Evolutionary conservation across 1,140 invertebrate species (phyloP).

Genomic region (Heliothis virescens): DNA sequence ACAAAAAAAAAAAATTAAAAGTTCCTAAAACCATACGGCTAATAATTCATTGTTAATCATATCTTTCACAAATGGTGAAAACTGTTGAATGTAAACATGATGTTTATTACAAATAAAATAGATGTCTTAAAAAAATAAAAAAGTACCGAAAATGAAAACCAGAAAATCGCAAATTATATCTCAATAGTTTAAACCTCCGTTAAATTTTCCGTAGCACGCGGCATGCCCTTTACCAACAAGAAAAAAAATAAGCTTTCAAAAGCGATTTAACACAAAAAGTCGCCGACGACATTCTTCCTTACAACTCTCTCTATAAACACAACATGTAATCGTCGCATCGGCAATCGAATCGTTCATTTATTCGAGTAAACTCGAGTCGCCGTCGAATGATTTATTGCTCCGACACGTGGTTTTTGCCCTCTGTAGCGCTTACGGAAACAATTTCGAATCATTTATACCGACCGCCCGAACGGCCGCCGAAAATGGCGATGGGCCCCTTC

Average conservation of each 20-base stretch:
- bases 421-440: constrained; percentile 75
- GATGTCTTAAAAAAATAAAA: too few species aligned
- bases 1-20: too few species aligned
- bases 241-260: constrained; percentile 70
- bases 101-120: too few species aligned
- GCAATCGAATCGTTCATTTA: constrained; percentile 77
- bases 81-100: too few species aligned
- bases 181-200: constrained; percentile 36
- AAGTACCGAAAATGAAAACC: too few species aligned
- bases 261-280: constrained; percentile 68
- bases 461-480: constrained; percentile 68
- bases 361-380: constrained; percentile 77
- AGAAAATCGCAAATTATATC: not conserved
- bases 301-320: constrained; percentile 76
- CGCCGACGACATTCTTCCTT: constrained; percentile 75
- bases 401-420: constrained; percentile 81
- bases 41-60: too few species aligned
- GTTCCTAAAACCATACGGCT: too few species aligned
- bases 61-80: too few species aligned
- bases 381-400: constrained; percentile 82
- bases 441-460: constrained; percentile 82
- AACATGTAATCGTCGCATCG: constrained; percentile 52
- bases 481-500: constrained; percentile 66
- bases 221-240: constrained; percentile 54
- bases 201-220: constrained; percentile 34